phyloP scores from a whole-genome alignment of 1,140 invertebrate genomes.

The Polypedilum vanderplanki region DNA sequence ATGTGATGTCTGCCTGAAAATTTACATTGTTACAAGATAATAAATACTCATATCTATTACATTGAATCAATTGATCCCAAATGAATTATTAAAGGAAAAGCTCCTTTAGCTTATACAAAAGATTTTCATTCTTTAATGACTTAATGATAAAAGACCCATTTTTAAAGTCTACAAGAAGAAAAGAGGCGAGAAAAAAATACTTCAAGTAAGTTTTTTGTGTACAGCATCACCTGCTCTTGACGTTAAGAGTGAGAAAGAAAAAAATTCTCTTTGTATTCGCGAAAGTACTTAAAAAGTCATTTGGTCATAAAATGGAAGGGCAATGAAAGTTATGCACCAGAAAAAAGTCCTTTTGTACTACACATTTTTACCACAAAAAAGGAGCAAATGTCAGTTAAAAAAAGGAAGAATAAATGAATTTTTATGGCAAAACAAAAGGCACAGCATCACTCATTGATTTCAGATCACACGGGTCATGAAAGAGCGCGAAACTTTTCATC shows the following conservation, averaged over 20 bases:
- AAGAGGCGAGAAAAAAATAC: not conserved
- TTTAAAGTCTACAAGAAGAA: too few species aligned
- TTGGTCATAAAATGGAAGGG: slow-evolving; percentile 8
- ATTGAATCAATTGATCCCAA: too few species aligned
- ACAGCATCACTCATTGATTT: not conserved
- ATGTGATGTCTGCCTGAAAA: too few species aligned
- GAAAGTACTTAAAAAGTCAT: slow-evolving; percentile 18
- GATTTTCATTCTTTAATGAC: not conserved
- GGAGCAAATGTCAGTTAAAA: not conserved
- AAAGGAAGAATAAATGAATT: not conserved
- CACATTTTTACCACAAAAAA: not conserved
- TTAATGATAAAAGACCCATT: not conserved
- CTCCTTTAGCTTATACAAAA: too few species aligned
- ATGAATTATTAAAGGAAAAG: too few species aligned
- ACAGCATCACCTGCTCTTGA: not conserved
- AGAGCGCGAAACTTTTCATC: not conserved
- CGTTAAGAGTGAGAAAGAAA: not conserved
- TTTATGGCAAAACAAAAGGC: not conserved
- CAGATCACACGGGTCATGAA: not conserved
- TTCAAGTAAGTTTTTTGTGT: not conserved
- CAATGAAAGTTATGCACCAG: not conserved
- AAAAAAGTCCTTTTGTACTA: not conserved
- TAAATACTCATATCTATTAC: too few species aligned
- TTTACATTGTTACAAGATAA: too few species aligned
- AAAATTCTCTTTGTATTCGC: not conserved